Conservation (phyloP, 2,888 invertebrate species). For the Idaea biselata region DNA sequence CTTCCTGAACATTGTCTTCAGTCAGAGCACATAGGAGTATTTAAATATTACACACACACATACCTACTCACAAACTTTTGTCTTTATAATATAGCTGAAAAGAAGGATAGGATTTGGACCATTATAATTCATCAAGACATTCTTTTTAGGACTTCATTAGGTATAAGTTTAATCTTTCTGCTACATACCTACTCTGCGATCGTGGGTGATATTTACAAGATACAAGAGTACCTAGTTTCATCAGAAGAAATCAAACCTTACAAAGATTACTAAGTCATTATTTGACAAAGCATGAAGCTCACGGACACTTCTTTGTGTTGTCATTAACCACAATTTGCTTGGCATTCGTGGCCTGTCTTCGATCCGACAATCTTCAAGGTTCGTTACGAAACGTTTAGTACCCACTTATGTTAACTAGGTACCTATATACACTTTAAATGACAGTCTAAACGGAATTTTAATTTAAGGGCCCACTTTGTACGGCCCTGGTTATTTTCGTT, state of each 20-base stretch:
- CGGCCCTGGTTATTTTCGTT: neutral
- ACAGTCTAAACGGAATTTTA: neutral
- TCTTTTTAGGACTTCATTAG: too few species aligned
- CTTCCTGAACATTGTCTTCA: too few species aligned
- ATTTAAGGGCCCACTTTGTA: neutral
- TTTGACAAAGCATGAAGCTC: neutral
- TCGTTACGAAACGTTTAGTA: neutral
- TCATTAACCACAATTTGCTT: neutral
- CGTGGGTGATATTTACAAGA: neutral
- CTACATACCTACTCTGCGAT: neutral
- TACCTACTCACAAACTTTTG: too few species aligned
- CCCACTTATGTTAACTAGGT: neutral
- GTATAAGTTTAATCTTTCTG: too few species aligned
- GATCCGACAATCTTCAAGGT: neutral
- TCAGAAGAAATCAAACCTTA: neutral
- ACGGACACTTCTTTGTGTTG: neutral
- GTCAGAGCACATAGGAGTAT: too few species aligned
- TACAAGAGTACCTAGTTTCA: neutral
- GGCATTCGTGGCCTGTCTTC: slow-evolving; percentile 1
- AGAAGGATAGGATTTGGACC: too few species aligned
- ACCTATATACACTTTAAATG: neutral
- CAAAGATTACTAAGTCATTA: neutral
- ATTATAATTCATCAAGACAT: too few species aligned
- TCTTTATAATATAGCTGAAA: too few species aligned
- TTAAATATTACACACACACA: too few species aligned